Evolutionary conservation across 2,797 vertebrate species (phyloP).

Genomic region (Capromys pilorides): DNA sequence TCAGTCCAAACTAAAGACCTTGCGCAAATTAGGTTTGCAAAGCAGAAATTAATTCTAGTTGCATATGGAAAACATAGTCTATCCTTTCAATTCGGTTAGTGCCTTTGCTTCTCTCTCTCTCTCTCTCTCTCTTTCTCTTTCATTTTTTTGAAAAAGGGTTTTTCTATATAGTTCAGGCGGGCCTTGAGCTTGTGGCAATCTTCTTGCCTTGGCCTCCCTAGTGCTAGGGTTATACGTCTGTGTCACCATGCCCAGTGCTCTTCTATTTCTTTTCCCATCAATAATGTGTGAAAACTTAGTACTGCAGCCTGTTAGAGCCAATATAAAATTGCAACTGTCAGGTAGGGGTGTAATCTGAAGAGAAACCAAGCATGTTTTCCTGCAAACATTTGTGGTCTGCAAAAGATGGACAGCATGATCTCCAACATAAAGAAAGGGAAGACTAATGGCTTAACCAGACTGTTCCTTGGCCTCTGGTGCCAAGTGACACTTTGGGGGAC

Average conservation of each 20-base stretch:
- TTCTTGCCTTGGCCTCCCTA: no score
- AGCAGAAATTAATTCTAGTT: conserved; percentile 25
- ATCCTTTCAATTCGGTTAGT: conserved; percentile 38
- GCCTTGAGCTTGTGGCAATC: background rate
- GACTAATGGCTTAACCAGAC: background rate
- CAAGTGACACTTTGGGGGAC: background rate
- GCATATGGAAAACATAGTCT: conserved; percentile 32
- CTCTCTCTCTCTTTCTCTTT: background rate
- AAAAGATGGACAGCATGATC: background rate
- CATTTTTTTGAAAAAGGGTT: background rate
- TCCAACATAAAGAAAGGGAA: background rate
- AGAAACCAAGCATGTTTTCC: background rate
- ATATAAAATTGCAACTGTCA: conserved; percentile 56
- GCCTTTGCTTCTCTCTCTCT: background rate
- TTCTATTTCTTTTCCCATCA: conserved; percentile 54
- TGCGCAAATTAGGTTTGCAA: background rate
- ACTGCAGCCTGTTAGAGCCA: background rate
- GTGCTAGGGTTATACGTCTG: background rate
- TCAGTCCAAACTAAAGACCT: background rate
- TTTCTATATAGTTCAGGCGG: background rate
- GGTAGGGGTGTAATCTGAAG: background rate
- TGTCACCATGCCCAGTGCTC: background rate
- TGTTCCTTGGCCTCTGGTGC: background rate
- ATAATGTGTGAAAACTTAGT: background rate
- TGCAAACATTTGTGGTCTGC: background rate